Evolutionary conservation across 2,113 vertebrate genomes (phyloP), one percentile per base, ranked within the genome.

Genomic region (Brachyhypopomus occidentalis): DNA sequence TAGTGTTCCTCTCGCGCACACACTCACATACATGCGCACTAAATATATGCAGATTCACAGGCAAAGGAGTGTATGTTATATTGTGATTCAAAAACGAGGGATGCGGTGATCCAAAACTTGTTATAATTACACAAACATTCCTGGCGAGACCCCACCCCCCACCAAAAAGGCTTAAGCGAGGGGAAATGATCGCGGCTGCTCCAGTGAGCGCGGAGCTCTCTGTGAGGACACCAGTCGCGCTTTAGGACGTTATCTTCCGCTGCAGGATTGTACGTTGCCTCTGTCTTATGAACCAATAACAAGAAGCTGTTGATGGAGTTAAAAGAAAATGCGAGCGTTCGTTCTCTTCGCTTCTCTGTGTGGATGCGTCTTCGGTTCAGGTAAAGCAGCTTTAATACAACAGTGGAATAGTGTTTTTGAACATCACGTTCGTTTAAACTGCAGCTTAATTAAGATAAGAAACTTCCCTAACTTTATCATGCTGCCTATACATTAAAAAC

Each of bases 251-350:
- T 64, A 25, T 22, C 25, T 64, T 14, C 12, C 62, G 11, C 11
- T 14, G 23, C 63, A 52, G 45, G 2, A 52, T 14, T 2, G 9
- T 52, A 27, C 16, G 2, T 9, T 16, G 62, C 63, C 60, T 63
- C 60, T 2, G 8, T 63, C 23, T 27, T 30, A 25, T 12, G 62
- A 9, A 22, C 9, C 62, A 16, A 66, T 5, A 34, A 27, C 25
- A 58, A 78, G 58, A 64, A n/a, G 56, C 25, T 19, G 45, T 77
- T 84, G 77, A 88, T 84, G 84, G 87, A 88, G 80, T 84, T 72
- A 58, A 74, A 80, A 74, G 84, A 87, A 77, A 56, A 86, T 88
- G 86, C 80, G 38, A 56, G 58, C 30, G 23, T 59, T 87, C 45
- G 55, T 79, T 64, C 62, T 88, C 48, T 59, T 77, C 69, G 77